Evolutionary conservation across 2,888 invertebrate species (phyloP), one percentile per base, ranked within the genome.

Genomic region (Dicycla oo): DNA sequence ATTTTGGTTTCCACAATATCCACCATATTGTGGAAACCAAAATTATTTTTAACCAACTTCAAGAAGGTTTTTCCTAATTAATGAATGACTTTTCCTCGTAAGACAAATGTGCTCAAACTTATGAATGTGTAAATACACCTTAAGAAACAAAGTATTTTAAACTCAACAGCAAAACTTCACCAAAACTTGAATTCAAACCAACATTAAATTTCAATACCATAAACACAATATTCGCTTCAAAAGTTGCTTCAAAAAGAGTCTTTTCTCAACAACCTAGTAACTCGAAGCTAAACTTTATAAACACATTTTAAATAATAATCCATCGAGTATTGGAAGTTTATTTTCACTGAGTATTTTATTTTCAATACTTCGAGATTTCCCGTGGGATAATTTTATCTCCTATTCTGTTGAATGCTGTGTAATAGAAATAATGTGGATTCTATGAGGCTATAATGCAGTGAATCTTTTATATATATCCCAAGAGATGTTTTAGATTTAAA

Each of bases 271-370:
- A 61, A 38, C 47, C 47, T 38, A 49, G 8, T 47, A 68, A 67
- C 34, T 54, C 40, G 13, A 43, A 0, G 47, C 11, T 23, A 20
- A 57, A 78, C 43, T 69, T 63, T 54, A 56, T 71, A 54, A 63
- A 76, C 53, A 76, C 56, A 69, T 72, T 80, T 81, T 69, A 73
- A 80, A 81, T 73, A 73, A 81, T 66, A 69, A 73, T 77, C 63
- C 63, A n/a, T 58, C 26, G 67, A 73, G 72, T 56, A 76, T 68
- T 68, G 66, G 49, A 67, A 64, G 65, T 80, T 53, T 61, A 38
- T 68, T 66, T 66, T 66, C 49, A 65, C 51, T 23, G 30, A 49
- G 64, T 15, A 78, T 69, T 69, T 78, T 67, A 63, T 74, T 63
- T 80, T 65, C 64, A 64, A 75, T 64, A 49, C 57, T 49, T 49